Conservation (phyloP, 2,888 invertebrate genomes). For the Oligia strigilis region DNA sequence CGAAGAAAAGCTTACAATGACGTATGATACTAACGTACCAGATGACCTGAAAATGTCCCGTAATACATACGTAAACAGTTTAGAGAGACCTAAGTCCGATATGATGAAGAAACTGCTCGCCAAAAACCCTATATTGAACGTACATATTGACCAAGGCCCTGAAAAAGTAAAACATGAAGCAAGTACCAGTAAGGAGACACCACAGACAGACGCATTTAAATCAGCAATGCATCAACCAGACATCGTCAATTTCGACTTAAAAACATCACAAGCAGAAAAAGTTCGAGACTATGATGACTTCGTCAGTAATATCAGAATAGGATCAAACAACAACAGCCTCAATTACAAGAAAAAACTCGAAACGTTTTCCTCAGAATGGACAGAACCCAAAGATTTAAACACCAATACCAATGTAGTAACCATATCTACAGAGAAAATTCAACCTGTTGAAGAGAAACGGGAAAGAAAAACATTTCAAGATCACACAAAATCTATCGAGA, state of each 20-base stretch:
- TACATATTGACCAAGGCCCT: conserved; percentile 83
- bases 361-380: conserved; percentile 80
- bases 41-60: conserved; percentile 92
- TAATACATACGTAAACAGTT: conserved; percentile 90
- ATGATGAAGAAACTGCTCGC: conserved; percentile 91
- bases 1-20: conserved; percentile 85
- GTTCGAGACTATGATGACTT: conserved; percentile 85
- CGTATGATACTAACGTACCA: conserved; percentile 91
- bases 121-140: conserved; percentile 88
- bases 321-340: conserved; percentile 86
- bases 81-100: conserved; percentile 92
- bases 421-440: conserved; percentile 83
- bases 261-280: conserved; percentile 79
- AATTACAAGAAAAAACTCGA: conserved; percentile 82
- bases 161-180: conserved; percentile 77
- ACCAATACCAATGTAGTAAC: conserved; percentile 85
- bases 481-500: conserved; percentile 88
- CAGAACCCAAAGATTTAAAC: conserved; percentile 77
- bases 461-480: conserved; percentile 80
- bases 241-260: conserved; percentile 88
- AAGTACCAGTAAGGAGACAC: conserved; percentile 78
- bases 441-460: conserved; percentile 78
- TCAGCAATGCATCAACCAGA: conserved; percentile 88
- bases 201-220: conserved; percentile 85
- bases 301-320: conserved; percentile 88